These are phyloP conservation scores for Fringilla coelebs DNA, from an alignment of 2,797 vertebrate species.

Conservation along the genomic window DNA sequence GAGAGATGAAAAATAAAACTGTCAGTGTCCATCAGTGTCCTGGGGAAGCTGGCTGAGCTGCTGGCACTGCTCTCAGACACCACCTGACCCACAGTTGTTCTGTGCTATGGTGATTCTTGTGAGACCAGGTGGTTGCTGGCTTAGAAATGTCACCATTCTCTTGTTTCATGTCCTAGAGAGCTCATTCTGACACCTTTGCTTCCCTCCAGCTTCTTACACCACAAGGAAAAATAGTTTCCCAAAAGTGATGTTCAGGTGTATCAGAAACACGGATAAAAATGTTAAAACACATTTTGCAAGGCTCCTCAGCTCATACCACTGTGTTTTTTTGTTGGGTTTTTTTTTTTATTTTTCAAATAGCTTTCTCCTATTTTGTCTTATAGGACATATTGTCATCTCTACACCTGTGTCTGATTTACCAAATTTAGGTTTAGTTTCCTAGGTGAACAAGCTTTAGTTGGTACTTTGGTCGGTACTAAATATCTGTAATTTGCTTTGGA, in stretches of 20 bases:
- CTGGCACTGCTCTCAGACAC: background rate
- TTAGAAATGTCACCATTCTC: background rate
- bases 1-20: background rate
- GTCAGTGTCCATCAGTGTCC: background rate
- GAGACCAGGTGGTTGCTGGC: background rate
- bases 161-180: background rate
- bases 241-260: background rate
- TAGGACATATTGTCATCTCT: fast-evolving
- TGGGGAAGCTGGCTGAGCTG: background rate
- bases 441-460: background rate
- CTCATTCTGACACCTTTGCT: background rate
- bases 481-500: background rate
- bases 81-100: background rate
- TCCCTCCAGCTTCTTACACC: background rate
- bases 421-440: background rate
- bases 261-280: background rate
- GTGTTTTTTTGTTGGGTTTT: too few relatives aligned
- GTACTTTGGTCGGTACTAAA: background rate
- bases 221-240: background rate
- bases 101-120: background rate
- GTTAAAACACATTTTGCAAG: background rate
- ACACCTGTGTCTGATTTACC: background rate
- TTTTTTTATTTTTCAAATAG: background rate
- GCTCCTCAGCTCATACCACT: background rate
- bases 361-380: background rate